Evolutionary conservation across 2,797 vertebrate species (phyloP), one percentile per base, ranked within the genome.

Genomic region (Acrossocheilus fasciatus): DNA sequence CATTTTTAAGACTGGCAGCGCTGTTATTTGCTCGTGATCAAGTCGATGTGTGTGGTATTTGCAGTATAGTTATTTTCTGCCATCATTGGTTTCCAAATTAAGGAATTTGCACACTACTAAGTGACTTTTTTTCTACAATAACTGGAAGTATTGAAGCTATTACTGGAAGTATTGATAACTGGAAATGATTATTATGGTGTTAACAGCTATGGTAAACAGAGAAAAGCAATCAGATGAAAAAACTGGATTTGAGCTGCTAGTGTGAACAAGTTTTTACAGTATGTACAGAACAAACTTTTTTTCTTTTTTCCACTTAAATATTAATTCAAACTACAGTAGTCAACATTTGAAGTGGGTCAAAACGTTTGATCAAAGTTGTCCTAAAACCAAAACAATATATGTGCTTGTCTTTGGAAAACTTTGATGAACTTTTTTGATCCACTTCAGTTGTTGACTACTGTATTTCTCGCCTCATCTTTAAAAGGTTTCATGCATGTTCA

Each of bases 211-310:
- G 26, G 6, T 47, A 6, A 47, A 47, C 52, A 64, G 23, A 78
- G 23, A 62, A 79, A 64, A 64, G 39, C 20, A n/a, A 39, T 43
- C 10, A 12, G 15, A 23, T 68, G 12, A 76, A 83, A 69, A 15
- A 69, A 15, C 4, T 76, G 30, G 18, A 52, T 76, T 84, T 76
- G 34, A 54, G 47, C 23, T 85, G 83, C 12, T 4, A 79, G 50
- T 70, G 83, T 79, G 64, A 85, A 70, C 83, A 52, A 18, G 23
- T 23, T 62, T 34, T 62, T 52, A 18, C 14, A 66, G 7, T 7
- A 66, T 76, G 43, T 36, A 39, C 6, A 52, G 14, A 23, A 39
- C 17, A 8, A 6, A 30, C 43, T 45, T 84, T 10, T 10, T 36
- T 62, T 2, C 9, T 72, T 57, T 41, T 45, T 72, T 82, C 10